Percentiles rank a stretch among this genome's conserved stretches.
phyloP scores from a whole-genome alignment of 2,888 invertebrate genomes.

The Volucella zonaria region DNA sequence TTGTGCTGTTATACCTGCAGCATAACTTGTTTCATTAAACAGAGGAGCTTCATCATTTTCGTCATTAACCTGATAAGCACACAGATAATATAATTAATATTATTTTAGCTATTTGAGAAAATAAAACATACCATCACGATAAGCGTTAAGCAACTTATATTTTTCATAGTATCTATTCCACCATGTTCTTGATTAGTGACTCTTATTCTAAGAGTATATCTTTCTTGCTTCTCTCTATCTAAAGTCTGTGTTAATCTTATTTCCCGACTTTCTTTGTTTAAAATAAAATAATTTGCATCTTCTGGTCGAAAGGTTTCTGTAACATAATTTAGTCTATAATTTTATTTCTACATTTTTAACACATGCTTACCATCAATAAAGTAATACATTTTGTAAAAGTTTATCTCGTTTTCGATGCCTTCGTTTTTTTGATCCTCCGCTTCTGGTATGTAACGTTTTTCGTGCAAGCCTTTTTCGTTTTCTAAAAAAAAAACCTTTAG shows the following conservation, averaged over 20 bases:
- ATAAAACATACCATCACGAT: slow-evolving; percentile 35
- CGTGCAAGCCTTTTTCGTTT: slow-evolving; percentile 79
- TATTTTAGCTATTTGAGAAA: neutral
- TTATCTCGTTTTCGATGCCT: slow-evolving; percentile 79
- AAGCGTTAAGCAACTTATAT: slow-evolving; percentile 65
- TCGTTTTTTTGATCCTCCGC: slow-evolving; percentile 84
- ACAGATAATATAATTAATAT: neutral
- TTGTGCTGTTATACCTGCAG: slow-evolving; percentile 83
- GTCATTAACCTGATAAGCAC: slow-evolving; percentile 84
- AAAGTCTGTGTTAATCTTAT: slow-evolving; percentile 81
- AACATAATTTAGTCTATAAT: neutral
- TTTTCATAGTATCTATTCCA: slow-evolving; percentile 65
- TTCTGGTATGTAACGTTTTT: slow-evolving; percentile 79
- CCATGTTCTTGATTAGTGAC: slow-evolving; percentile 83
- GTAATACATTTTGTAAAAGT: slow-evolving; percentile 83
- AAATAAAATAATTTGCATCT: slow-evolving; percentile 74
- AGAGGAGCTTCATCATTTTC: slow-evolving; percentile 85
- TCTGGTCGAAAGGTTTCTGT: slow-evolving; percentile 65
- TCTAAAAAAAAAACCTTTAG: slow-evolving; percentile 55
- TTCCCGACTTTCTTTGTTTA: slow-evolving; percentile 81
- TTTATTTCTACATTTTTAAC: neutral
- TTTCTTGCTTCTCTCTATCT: slow-evolving; percentile 82
- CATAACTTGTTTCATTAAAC: slow-evolving; percentile 83
- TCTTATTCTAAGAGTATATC: slow-evolving; percentile 83
- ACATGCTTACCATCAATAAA: slow-evolving; percentile 82